These are phyloP conservation scores for Halichoerus grypus DNA, from an alignment of 2,113 vertebrate genomes.

Conservation along the genomic window DNA sequence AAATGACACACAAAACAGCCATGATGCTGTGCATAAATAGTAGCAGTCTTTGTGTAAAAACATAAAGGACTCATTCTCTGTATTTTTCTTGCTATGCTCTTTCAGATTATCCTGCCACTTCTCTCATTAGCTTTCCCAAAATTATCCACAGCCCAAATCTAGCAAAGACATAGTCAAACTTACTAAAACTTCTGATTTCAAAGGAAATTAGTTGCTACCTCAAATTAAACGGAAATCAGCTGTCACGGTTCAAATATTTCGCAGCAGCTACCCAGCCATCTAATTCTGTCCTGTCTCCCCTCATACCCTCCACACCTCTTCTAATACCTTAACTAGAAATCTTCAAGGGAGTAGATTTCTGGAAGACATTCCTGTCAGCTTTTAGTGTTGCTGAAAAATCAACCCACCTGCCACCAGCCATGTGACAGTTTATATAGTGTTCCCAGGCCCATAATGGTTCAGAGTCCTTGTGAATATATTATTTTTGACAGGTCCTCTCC, in stretches of 20 bases:
- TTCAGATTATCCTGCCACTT: neutral
- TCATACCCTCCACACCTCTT: neutral
- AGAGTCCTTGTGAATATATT: conserved; percentile 65
- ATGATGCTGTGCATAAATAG: neutral
- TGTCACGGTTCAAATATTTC: conserved; percentile 61
- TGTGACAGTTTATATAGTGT: conserved; percentile 69
- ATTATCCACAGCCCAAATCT: conserved; percentile 23
- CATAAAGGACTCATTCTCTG: neutral
- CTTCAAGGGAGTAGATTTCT: conserved; percentile 58
- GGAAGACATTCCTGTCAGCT: conserved; percentile 67
- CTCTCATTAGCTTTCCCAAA: conserved; percentile 54
- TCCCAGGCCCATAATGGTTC: conserved; percentile 61
- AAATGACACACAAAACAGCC: neutral
- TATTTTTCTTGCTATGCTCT: neutral
- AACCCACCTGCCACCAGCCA: conserved; percentile 43
- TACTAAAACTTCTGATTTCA: conserved; percentile 57
- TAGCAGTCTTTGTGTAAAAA: neutral
- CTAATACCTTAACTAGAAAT: conserved; percentile 55
- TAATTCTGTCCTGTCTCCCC: neutral
- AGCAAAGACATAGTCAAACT: neutral
- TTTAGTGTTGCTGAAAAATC: conserved; percentile 59
- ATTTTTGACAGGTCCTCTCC: conserved; percentile 65
- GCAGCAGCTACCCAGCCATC: neutral
- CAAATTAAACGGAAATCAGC: conserved; percentile 60
- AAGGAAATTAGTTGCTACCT: conserved; percentile 20